Evolutionary conservation across 2,113 vertebrate genomes (phyloP).

Genomic region (Phaethornis superciliosus): DNA sequence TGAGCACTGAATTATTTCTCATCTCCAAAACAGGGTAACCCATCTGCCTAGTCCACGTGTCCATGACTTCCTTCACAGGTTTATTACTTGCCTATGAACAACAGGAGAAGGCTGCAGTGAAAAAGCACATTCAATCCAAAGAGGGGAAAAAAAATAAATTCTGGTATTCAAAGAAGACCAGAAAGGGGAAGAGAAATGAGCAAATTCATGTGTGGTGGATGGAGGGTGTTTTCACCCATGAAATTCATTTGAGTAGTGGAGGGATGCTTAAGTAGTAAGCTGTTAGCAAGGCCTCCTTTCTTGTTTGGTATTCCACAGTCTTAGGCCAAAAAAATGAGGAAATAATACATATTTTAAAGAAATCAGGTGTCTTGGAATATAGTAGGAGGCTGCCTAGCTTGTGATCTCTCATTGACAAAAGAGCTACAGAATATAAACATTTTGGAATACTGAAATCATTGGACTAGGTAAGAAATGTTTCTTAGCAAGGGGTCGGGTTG

Average conservation of each 20-base stretch:
- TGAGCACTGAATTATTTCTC: conserved; percentile 41
- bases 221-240: neutral
- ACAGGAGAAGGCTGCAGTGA: neutral
- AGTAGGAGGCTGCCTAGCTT: neutral
- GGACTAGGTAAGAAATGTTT: neutral
- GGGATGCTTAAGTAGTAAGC: neutral
- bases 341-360: neutral
- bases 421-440: neutral
- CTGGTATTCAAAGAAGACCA: neutral
- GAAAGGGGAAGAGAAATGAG: neutral
- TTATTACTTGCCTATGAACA: conserved; percentile 81
- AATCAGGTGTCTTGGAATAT: neutral
- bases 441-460: neutral
- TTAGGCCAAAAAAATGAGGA: neutral
- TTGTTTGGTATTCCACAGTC: neutral
- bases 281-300: neutral
- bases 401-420: neutral
- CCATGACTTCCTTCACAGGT: conserved; percentile 87
- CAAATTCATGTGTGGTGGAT: neutral
- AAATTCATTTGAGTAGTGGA: neutral
- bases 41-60: conserved; percentile 98
- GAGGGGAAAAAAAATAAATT: neutral
- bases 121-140: neutral
- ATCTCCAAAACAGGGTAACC: conserved; percentile 89
- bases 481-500: neutral